Percentiles rank a stretch among this genome's conserved stretches.
Evolutionary conservation across 2,797 vertebrate species (phyloP).

Genomic region (Peromyscus nudipes): DNA sequence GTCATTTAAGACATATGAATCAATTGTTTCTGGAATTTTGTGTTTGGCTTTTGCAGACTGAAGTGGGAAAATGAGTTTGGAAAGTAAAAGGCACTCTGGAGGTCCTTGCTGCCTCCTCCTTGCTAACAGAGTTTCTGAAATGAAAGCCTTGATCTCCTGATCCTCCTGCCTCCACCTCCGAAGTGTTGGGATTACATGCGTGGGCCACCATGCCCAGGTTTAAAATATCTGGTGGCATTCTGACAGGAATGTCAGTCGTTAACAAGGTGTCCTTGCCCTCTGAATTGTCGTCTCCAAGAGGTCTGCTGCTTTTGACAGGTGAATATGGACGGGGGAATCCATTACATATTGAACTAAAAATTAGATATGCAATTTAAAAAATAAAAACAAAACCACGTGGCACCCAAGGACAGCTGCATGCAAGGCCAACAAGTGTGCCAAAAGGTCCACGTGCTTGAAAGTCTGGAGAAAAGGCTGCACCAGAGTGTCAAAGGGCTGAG

Average conservation of each 20-base stretch:
- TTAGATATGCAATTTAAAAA: not conserved
- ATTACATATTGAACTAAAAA: not conserved
- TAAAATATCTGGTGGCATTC: not conserved
- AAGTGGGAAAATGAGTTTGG: not conserved
- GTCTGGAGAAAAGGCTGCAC: accelerated
- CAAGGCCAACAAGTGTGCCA: accelerated
- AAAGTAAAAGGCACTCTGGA: not conserved
- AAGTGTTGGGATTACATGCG: too few relatives aligned
- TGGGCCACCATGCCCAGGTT: not conserved
- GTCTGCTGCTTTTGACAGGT: not conserved
- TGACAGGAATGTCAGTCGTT: not conserved
- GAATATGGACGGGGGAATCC: not conserved
- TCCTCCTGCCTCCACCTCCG: not conserved
- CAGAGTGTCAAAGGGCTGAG: accelerated
- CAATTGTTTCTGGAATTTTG: not conserved
- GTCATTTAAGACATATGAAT: not conserved
- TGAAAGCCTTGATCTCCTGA: not conserved
- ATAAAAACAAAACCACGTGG: not conserved
- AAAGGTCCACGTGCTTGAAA: accelerated
- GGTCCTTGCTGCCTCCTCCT: not conserved
- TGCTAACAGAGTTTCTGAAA: not conserved
- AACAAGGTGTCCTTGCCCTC: not conserved
- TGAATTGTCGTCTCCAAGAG: not conserved
- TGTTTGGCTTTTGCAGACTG: not conserved
- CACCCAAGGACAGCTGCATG: accelerated